Evolutionary conservation across 2,888 invertebrate genomes (phyloP).

Genomic region (Stramonita haemastoma): DNA sequence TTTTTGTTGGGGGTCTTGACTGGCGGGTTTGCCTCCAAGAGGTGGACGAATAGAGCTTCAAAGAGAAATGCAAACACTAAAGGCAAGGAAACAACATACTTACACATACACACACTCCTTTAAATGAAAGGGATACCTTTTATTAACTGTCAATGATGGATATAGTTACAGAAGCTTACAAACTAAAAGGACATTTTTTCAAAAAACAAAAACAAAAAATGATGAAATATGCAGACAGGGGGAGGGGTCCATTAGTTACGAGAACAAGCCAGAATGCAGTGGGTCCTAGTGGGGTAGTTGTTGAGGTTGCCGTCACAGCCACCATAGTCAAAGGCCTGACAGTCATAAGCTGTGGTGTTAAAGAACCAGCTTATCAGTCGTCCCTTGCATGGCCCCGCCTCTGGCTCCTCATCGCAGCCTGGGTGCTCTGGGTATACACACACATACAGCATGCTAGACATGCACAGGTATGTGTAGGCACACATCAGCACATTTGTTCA

Average conservation of each 20-base stretch:
- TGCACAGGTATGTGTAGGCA: not conserved
- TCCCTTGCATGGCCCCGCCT: not conserved
- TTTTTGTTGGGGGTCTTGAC: too few species aligned
- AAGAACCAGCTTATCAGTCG: slow-evolving; percentile 13
- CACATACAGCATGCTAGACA: not conserved
- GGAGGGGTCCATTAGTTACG: not conserved
- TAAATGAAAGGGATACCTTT: too few species aligned
- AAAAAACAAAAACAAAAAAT: not conserved
- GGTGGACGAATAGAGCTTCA: too few species aligned
- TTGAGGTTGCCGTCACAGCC: slow-evolving; percentile 1
- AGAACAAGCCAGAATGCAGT: not conserved
- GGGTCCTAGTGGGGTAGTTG: not conserved
- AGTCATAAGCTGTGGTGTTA: not conserved
- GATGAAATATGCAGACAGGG: not conserved
- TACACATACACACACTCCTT: too few species aligned
- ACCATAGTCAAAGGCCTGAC: not conserved
- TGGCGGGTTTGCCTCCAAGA: too few species aligned
- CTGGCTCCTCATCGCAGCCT: not conserved
- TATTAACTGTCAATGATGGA: too few species aligned
- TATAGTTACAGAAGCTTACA: not conserved
- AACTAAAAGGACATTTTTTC: not conserved
- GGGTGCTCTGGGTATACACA: not conserved
- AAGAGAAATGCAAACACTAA: too few species aligned
- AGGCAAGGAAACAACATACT: too few species aligned
- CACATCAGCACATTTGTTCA: not conserved